phyloP scores from a whole-genome alignment of 2,888 invertebrate species.

The Netelia fuscicornis region DNA sequence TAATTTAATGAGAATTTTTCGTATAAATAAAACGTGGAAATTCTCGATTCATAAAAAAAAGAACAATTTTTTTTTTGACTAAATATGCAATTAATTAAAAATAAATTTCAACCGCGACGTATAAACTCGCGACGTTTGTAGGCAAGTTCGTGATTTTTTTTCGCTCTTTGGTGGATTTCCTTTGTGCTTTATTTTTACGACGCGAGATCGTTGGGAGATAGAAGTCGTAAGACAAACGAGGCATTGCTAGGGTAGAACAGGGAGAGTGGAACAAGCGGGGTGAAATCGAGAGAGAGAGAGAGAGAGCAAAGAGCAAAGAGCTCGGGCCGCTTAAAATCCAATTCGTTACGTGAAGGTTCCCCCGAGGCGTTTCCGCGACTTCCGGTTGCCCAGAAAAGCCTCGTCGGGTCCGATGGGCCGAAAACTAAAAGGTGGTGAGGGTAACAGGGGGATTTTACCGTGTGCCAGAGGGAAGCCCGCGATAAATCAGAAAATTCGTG shows the following conservation, averaged over 20 bases:
- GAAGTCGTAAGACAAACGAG: background rate
- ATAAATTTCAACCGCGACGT: no score
- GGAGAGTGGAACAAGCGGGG: background rate
- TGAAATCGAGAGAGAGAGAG: background rate
- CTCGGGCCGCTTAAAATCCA: constrained; percentile 59
- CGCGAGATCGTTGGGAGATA: background rate
- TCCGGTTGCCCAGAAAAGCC: constrained; percentile 42
- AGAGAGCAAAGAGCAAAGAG: constrained; percentile 29
- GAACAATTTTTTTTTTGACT: background rate
- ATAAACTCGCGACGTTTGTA: no score
- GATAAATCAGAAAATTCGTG: constrained; percentile 78
- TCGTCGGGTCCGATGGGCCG: constrained; percentile 18
- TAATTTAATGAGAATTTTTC: constrained; percentile 16
- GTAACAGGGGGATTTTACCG: background rate
- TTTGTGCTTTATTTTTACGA: no score
- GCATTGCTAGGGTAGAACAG: constrained; percentile 3
- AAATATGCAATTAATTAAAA: no score
- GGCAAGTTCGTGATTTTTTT: no score
- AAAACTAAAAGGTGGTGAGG: constrained; percentile 14
- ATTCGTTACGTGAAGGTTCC: constrained; percentile 61
- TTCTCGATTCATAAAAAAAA: background rate
- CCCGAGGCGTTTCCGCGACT: constrained; percentile 57
- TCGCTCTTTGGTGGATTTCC: no score
- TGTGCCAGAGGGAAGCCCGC: constrained; percentile 55
- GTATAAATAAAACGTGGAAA: background rate